Percentiles rank a stretch among this genome's conserved stretches.
These are phyloP conservation scores for Plutomurus gul DNA, from an alignment of 1,140 invertebrate genomes.

Conservation along the genomic window DNA sequence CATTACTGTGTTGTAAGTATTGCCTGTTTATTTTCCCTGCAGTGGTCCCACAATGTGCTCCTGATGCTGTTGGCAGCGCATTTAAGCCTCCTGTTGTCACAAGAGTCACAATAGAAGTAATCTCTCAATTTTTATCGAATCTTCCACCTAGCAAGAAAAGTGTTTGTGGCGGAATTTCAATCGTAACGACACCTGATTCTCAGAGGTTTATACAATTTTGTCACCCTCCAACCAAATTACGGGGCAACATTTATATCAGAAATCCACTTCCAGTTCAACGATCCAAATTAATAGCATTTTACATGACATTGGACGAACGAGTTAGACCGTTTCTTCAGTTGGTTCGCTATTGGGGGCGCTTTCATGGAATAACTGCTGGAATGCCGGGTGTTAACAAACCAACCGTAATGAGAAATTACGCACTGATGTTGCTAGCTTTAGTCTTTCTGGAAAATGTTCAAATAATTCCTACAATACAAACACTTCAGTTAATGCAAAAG, in stretches of 20 bases:
- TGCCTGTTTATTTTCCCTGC: not conserved
- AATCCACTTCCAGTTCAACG: conserved; percentile 19
- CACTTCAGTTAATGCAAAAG: conserved; percentile 13
- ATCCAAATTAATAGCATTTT: conserved; percentile 36
- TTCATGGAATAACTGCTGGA: conserved; percentile 34
- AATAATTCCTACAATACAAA: conserved; percentile 31
- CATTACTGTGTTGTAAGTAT: no score
- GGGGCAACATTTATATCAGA: not conserved
- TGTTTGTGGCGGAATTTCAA: not conserved
- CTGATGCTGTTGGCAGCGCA: not conserved
- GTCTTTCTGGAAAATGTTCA: conserved; percentile 38
- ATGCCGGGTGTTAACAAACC: not conserved
- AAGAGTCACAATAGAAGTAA: not conserved
- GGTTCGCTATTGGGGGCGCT: conserved; percentile 43
- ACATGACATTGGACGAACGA: conserved; percentile 14
- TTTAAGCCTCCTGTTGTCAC: not conserved
- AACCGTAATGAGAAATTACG: conserved; percentile 41
- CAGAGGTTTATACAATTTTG: conserved; percentile 1
- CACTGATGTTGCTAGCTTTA: conserved; percentile 26
- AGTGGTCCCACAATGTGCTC: not conserved
- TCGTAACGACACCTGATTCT: not conserved
- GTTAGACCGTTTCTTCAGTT: conserved; percentile 35
- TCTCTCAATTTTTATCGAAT: not conserved
- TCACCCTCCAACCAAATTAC: not conserved
- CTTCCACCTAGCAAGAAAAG: not conserved